phyloP scores from a whole-genome alignment of 2,888 invertebrate species.

The Trypoxylon attenuatum region DNA sequence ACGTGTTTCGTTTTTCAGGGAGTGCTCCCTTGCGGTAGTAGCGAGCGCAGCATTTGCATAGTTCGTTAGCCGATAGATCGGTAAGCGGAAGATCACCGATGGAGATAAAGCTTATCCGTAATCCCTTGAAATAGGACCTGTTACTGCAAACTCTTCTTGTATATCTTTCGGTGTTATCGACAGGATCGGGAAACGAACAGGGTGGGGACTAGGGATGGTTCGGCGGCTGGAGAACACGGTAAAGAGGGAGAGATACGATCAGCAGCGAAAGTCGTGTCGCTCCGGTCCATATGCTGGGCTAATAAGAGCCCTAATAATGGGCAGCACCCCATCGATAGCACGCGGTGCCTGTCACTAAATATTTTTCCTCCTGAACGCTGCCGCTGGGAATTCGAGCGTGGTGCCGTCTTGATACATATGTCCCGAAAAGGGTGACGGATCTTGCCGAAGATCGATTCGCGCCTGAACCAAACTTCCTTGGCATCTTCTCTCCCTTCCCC shows the following conservation, averaged over 20 bases:
- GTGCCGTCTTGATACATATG: constrained; percentile 30
- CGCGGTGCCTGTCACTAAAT: constrained; percentile 70
- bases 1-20: constrained; percentile 14
- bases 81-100: constrained; percentile 47
- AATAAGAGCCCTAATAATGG: constrained; percentile 72
- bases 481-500: too few relatives aligned
- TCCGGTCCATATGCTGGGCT: constrained; percentile 72
- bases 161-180: constrained; percentile 22
- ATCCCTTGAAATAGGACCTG: constrained; percentile 74
- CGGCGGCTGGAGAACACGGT: neutral
- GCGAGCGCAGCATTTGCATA: constrained; percentile 59
- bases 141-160: constrained; percentile 65
- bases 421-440: constrained; percentile 20
- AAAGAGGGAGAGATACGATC: constrained; percentile 54
- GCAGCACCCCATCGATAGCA: constrained; percentile 55
- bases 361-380: constrained; percentile 70
- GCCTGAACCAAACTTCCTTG: too few relatives aligned
- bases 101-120: constrained; percentile 57
- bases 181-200: constrained; percentile 35
- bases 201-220: neutral
- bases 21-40: neutral
- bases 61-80: constrained; percentile 38
- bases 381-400: constrained; percentile 58
- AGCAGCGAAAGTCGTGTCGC: constrained; percentile 66
- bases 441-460: constrained; percentile 31